Base-by-base conservation (phyloP, 2,113 vertebrate species). In the Phycodurus eques region DNA sequence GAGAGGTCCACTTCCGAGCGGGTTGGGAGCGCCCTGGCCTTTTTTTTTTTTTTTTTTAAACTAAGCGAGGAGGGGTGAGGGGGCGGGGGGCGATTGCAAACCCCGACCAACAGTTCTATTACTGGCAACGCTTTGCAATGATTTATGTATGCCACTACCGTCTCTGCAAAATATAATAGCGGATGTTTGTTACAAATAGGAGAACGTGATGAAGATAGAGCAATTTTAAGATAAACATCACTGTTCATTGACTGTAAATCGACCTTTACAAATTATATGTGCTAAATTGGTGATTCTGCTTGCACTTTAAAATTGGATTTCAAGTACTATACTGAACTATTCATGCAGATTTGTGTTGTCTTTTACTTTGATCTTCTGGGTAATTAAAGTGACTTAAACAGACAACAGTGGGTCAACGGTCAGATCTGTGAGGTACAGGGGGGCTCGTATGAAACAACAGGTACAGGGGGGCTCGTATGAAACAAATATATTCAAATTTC, bases 1-100 rank as follows among this genome's bases (percentile, higher is more conserved):
- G 79, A 17, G 75, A 59, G 64, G 83, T 76, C 64, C 59, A 57
- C 57, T 79, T 43, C 59, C 13, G 59, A 61, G 22, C 5, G 13
- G 80, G 75, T 70, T 72, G 71, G 76, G 71, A 82, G 85, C 76
- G 76, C 68, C 76, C 73, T 69, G 73, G 22, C 67, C 71, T 54
- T 63, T 35, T 35, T 61, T 39, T 19, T n/a, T 31, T 42, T 15
- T 39, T 62, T 19, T 42, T 20, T 61, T 61, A 35, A 39, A 39
- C 33, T 64, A 27, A 47, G 64, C 43, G 64, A 46, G 64, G 64
- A 27, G 63, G 46, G 35, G 35, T 11, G 56, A 27, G 12, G 22
- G 8, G n/a, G 53, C 6, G 20, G n/a, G 27, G 3, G 6, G 19
- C 44, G 76, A 44, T 88, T 2, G 11, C 10, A 4, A 19, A 44